Percentiles rank a stretch among this genome's conserved stretches.
phyloP scores from a whole-genome alignment of 2,888 invertebrate genomes.

The Drosophila seclusa region DNA sequence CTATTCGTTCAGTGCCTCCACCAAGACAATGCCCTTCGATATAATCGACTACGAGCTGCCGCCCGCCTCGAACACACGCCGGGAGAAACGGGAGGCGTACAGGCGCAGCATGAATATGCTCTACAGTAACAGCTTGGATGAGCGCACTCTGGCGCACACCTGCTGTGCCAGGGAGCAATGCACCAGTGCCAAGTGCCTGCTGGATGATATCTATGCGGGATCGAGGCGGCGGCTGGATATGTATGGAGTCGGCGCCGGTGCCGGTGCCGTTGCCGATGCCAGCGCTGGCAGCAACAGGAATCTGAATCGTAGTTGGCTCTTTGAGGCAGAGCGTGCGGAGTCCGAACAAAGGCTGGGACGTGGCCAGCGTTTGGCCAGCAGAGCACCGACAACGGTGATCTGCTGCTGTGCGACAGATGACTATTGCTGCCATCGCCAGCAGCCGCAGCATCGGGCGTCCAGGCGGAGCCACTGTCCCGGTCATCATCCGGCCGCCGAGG shows the following conservation, averaged over 20 bases:
- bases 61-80: slow-evolving; percentile 75
- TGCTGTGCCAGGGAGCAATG: slow-evolving; percentile 84
- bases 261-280: slow-evolving; percentile 16
- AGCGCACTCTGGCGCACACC: slow-evolving; percentile 67
- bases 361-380: slow-evolving; percentile 44
- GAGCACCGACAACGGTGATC: slow-evolving; percentile 68
- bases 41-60: slow-evolving; percentile 84
- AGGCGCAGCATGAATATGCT: slow-evolving; percentile 82
- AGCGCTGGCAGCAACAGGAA: slow-evolving; percentile 81
- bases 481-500: slow-evolving; percentile 83
- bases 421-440: slow-evolving; percentile 83
- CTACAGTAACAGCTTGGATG: slow-evolving; percentile 80
- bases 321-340: slow-evolving; percentile 74
- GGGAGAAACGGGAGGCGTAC: slow-evolving; percentile 82
- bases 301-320: slow-evolving; percentile 78
- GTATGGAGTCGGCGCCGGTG: slow-evolving; percentile 10
- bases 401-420: slow-evolving; percentile 84
- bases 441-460: slow-evolving; percentile 59
- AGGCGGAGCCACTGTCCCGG: slow-evolving; percentile 75
- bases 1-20: slow-evolving; percentile 84
- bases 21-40: slow-evolving; percentile 84
- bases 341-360: slow-evolving; percentile 70
- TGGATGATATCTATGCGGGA: slow-evolving; percentile 83
- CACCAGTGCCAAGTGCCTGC: slow-evolving; percentile 83
- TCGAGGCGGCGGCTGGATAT: slow-evolving; percentile 49